These are phyloP conservation scores for Adineta ricciae DNA, from an alignment of 2,888 invertebrate species.

Conservation along the genomic window DNA sequence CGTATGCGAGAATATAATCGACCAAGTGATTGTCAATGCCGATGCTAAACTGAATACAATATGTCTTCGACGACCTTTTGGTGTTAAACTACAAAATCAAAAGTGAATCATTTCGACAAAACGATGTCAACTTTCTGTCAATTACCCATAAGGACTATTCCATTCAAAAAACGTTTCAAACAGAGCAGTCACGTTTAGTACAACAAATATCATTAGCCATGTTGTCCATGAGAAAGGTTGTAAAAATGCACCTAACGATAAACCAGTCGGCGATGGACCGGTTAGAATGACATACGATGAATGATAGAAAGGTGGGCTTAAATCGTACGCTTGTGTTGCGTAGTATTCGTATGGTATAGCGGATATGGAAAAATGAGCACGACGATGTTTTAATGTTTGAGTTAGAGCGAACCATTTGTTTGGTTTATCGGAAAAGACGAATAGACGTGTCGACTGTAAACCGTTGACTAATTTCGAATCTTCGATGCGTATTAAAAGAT, in stretches of 20 bases:
- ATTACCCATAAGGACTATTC: slow-evolving; percentile 35
- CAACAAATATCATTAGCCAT: slow-evolving; percentile 29
- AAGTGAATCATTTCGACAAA: neutral
- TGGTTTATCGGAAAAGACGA: slow-evolving; percentile 7
- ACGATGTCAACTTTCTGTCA: no score
- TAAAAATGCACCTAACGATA: slow-evolving; percentile 14
- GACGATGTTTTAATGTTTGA: neutral
- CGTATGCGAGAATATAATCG: slow-evolving; percentile 35
- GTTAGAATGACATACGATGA: neutral
- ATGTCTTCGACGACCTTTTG: slow-evolving; percentile 34
- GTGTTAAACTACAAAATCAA: slow-evolving; percentile 24
- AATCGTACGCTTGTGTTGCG: neutral
- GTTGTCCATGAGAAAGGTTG: slow-evolving; percentile 9
- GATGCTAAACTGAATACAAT: slow-evolving; percentile 35
- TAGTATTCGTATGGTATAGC: slow-evolving; percentile 5
- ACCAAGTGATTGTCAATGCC: slow-evolving; percentile 35
- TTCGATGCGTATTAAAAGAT: neutral
- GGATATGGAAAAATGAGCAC: neutral
- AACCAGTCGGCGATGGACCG: neutral
- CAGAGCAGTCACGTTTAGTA: slow-evolving; percentile 32
- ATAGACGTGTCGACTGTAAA: neutral
- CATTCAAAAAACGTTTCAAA: slow-evolving; percentile 34
- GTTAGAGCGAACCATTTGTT: slow-evolving; percentile 13
- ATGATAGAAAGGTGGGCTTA: slow-evolving; percentile 15
- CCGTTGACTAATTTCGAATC: neutral